Percentiles rank a stretch among this genome's conserved stretches.
Evolutionary conservation across 1,140 invertebrate species (phyloP).

Genomic region (Cylas formicarius): DNA sequence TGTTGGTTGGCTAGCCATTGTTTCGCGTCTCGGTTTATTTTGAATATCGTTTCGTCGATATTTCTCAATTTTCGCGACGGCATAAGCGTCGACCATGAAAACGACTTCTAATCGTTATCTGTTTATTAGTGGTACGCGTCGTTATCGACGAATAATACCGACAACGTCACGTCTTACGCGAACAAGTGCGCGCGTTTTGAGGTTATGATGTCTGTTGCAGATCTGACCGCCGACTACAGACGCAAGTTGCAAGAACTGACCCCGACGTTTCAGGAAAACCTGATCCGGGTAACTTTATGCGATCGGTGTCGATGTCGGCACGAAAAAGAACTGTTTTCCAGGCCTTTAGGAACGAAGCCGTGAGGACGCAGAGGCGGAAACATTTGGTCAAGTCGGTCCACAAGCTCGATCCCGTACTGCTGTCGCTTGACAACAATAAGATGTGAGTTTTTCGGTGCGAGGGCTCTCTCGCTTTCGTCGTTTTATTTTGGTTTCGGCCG

Average conservation of each 20-base stretch:
- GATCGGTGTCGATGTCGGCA: neutral
- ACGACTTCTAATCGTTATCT: too few relatives aligned
- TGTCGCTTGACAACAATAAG: slow-evolving; percentile 25
- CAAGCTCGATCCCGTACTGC: slow-evolving; percentile 26
- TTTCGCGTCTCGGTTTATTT: too few relatives aligned
- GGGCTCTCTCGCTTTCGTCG: too few relatives aligned
- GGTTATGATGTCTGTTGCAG: slow-evolving; percentile 25
- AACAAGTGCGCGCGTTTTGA: slow-evolving; percentile 2
- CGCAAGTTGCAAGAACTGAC: slow-evolving; percentile 21
- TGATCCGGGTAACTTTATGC: slow-evolving; percentile 29
- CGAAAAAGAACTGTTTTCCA: slow-evolving; percentile 16
- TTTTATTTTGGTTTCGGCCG: too few relatives aligned
- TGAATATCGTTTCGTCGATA: too few relatives aligned
- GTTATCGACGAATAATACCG: neutral
- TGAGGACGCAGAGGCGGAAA: slow-evolving; percentile 20
- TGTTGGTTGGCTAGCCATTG: too few relatives aligned
- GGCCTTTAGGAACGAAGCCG: slow-evolving; percentile 32
- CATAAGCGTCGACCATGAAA: too few relatives aligned
- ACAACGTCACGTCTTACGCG: too few relatives aligned
- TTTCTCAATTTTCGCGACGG: too few relatives aligned
- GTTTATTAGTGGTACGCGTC: neutral
- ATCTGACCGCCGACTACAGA: slow-evolving; percentile 23
- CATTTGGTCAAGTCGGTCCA: slow-evolving; percentile 23
- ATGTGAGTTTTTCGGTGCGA: slow-evolving; percentile 29
- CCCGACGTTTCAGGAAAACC: slow-evolving; percentile 32